Base-by-base conservation (phyloP, 2,888 invertebrate genomes). In the Leucophenga maculata region DNA sequence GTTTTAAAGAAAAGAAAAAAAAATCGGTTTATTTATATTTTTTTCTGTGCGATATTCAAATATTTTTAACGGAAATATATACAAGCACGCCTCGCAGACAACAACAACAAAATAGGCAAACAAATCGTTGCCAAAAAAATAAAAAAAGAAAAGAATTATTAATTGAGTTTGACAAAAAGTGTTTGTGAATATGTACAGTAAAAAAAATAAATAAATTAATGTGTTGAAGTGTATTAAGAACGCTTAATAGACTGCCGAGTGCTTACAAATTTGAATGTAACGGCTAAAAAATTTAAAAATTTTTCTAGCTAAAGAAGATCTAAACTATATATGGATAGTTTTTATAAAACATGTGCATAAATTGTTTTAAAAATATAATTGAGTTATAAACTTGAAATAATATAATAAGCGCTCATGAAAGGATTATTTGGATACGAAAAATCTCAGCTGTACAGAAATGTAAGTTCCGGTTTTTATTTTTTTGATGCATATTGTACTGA, bases 61-160 rank as follows among this genome's bases (percentile, higher is more conserved):
- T 8, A 60, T 39, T 8, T 44, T 16, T 60, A 60, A 60, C 60
- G 60, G 60, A 60, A 60, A 44, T 60, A 14, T 60, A 3, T 6
- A 20, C 11, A 50, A 16, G n/a, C 16, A 48, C 18, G 9, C 18
- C n/a, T n/a, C 11, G 50, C 14, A 50, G 6, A 54, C n/a, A 52
- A 60, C 60, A 60, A 60, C 9, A 32, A 32, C 16, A 52, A 57
- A 65, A 59, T 60, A 60, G 18, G 2, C 39, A 60, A 20, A 39
- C 44, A 72, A 74, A 72, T 74, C 72, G 65, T 70, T 74, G 72
- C 70, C 65, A 69, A 73, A 73, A 60, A 71, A 64, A 59, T 50
- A 66, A 55, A n/a, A n/a, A n/a, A n/a, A n/a, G n/a, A n/a, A n/a
- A 52, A 52, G 64, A 69, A 59, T 62, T 68, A 67, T 60, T 60